Evolutionary conservation across 2,113 vertebrate genomes (phyloP).

Genomic region (Anoplopoma fimbria): DNA sequence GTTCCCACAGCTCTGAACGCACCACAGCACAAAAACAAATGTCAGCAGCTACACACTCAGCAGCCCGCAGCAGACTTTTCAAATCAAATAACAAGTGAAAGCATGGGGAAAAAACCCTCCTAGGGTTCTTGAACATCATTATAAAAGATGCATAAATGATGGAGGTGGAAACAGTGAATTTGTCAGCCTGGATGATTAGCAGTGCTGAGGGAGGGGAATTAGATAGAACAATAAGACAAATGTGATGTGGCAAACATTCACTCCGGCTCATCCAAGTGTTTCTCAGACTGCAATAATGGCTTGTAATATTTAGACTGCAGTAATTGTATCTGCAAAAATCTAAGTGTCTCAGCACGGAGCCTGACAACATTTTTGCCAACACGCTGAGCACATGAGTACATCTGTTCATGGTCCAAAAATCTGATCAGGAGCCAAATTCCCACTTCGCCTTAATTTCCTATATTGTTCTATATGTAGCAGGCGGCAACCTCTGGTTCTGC

Average conservation of each 20-base stretch:
- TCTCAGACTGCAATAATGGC: not conserved
- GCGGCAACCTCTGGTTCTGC: no score
- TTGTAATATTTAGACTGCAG: not conserved
- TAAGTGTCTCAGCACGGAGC: not conserved
- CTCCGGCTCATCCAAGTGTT: not conserved
- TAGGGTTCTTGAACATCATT: constrained; percentile 34
- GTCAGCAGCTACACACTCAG: constrained; percentile 46
- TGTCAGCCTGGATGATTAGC: constrained; percentile 20
- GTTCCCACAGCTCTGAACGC: constrained; percentile 47
- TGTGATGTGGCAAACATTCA: constrained; percentile 20
- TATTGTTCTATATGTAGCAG: not conserved
- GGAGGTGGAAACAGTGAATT: not conserved
- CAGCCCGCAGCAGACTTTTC: constrained; percentile 54
- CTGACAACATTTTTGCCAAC: not conserved
- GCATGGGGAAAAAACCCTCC: constrained; percentile 6
- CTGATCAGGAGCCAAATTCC: not conserved
- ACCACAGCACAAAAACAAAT: constrained; percentile 58
- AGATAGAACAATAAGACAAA: constrained; percentile 32
- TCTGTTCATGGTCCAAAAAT: not conserved
- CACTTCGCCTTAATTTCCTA: not conserved
- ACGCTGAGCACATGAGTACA: not conserved
- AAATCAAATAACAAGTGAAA: constrained; percentile 52
- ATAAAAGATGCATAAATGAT: constrained; percentile 41
- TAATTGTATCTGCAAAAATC: not conserved
- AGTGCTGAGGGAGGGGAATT: not conserved